Evolutionary conservation across 2,888 invertebrate genomes (phyloP), one percentile per base, ranked within the genome.

Genomic region (Abrostola triplasia): DNA sequence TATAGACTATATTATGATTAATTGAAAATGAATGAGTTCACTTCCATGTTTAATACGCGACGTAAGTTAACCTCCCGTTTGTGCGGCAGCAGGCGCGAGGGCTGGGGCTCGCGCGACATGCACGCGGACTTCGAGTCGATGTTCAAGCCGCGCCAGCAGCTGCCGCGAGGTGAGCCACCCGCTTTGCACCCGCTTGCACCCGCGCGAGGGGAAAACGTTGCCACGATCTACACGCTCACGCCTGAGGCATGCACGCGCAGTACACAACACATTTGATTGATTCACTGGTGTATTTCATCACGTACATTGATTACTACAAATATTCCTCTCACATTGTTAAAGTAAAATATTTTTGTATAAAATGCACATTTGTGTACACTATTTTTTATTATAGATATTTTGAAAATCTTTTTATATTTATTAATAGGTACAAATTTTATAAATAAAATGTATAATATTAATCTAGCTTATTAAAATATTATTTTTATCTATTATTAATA

Each of bases 51-150:
- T 13, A 13, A 24, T 24, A 8, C 1, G 13, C 9, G 5, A 44
- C 13, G 8, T 44, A 12, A 8, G 13, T 44, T 38, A 24, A 58
- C 47, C 10, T 59, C 57, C 53, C 24, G 5, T 53, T 61, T 65
- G 51, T 73, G 36, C 0, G 0, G 37, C 24, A 6, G 11, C 88
- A 94, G 95, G 80, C 94, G 95, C 80, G 95, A 94, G 70, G 95
- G 95, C 37, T 94, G 94, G 92, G 93, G 95, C 47, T 96, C 97
- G 73, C 96, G 97, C 80, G 97, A 97, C 86, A 88, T 97, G 86
- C 96, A 96, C 83, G 95, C 96, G 54, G 97, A 97, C 85, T 96
- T 97, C 91, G 97, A 97, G 84, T 96, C 96, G 64, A 96, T 96
- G 92, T 97, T 97, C 95, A 96, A 94, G 87, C 80, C 88, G 63